These are phyloP conservation scores for Papilio dardanus DNA, from an alignment of 1,140 invertebrate species.

Conservation along the genomic window DNA sequence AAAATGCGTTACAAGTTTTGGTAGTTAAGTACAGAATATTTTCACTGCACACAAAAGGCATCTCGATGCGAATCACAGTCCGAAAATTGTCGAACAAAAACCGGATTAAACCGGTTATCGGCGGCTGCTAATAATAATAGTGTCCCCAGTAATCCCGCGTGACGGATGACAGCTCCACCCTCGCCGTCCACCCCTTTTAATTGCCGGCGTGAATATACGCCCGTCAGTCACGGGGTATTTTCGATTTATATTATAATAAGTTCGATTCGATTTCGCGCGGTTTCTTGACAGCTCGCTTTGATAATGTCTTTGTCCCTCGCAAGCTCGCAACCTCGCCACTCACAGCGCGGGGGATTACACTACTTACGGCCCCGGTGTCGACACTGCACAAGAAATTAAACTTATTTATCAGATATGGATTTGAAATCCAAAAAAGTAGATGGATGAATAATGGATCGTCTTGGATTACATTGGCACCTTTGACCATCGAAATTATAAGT, in stretches of 20 bases:
- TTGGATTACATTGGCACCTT: not conserved
- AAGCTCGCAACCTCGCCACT: conserved; percentile 5
- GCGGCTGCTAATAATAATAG: conserved; percentile 70
- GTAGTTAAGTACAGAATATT: not conserved
- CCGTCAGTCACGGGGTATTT: conserved; percentile 67
- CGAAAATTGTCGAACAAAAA: conserved; percentile 67
- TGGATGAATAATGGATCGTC: not conserved
- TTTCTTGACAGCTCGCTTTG: conserved; percentile 19
- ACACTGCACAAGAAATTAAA: not conserved
- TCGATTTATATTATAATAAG: conserved; percentile 78
- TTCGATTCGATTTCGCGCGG: conserved; percentile 50
- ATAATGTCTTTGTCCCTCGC: conserved; percentile 35
- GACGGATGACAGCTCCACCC: conserved; percentile 66
- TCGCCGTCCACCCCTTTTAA: conserved; percentile 64
- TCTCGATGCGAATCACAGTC: conserved; percentile 31
- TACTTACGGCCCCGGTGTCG: not conserved
- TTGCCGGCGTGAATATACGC: conserved; percentile 59
- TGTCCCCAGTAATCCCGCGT: conserved; percentile 65
- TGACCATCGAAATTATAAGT: not conserved
- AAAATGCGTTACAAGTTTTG: not conserved
- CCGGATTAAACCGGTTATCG: conserved; percentile 69
- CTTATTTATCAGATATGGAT: not conserved
- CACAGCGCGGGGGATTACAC: not conserved
- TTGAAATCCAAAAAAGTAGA: too few species aligned
- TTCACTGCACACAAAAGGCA: not conserved